Percentiles rank a stretch among this genome's conserved stretches.
Evolutionary conservation across 2,888 invertebrate species (phyloP).

Genomic region (Formica aserva): DNA sequence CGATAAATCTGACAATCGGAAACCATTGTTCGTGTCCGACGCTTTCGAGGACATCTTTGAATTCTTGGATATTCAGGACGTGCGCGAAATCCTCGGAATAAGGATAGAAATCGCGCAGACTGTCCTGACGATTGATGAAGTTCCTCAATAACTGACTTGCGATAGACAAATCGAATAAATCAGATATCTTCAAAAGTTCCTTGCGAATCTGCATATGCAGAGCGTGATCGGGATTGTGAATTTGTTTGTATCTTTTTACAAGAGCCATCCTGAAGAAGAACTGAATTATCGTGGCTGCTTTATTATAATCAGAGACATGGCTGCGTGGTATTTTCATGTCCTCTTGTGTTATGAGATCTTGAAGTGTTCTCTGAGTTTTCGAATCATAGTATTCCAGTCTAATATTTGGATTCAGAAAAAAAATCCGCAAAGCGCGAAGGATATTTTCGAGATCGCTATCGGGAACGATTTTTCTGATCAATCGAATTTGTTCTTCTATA

Average conservation of each 20-base stretch:
- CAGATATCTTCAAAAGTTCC: slow-evolving; percentile 59
- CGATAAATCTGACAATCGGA: slow-evolving; percentile 69
- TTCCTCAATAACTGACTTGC: slow-evolving; percentile 66
- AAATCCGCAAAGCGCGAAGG: slow-evolving; percentile 70
- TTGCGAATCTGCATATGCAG: slow-evolving; percentile 63
- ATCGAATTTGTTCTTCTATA: slow-evolving; percentile 61
- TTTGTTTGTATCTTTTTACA: slow-evolving; percentile 65
- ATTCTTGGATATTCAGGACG: slow-evolving; percentile 72
- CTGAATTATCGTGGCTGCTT: slow-evolving; percentile 71
- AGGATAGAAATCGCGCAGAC: slow-evolving; percentile 66
- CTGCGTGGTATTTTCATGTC: neutral
- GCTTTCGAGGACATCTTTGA: slow-evolving; percentile 48
- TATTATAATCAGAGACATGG: neutral
- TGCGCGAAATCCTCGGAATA: slow-evolving; percentile 70
- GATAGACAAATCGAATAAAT: slow-evolving; percentile 67
- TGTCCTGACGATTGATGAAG: slow-evolving; percentile 60
- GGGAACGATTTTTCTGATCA: slow-evolving; percentile 49
- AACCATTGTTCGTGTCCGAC: slow-evolving; percentile 71
- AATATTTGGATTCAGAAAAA: slow-evolving; percentile 71
- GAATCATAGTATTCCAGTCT: slow-evolving; percentile 25
- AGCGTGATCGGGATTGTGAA: slow-evolving; percentile 67
- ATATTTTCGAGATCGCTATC: slow-evolving; percentile 24
- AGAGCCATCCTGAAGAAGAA: slow-evolving; percentile 72
- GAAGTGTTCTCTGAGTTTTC: neutral
- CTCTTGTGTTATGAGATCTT: neutral